Evolutionary conservation across 1,140 invertebrate genomes (phyloP), one percentile per base, ranked within the genome.

Genomic region (Aricia agestis): DNA sequence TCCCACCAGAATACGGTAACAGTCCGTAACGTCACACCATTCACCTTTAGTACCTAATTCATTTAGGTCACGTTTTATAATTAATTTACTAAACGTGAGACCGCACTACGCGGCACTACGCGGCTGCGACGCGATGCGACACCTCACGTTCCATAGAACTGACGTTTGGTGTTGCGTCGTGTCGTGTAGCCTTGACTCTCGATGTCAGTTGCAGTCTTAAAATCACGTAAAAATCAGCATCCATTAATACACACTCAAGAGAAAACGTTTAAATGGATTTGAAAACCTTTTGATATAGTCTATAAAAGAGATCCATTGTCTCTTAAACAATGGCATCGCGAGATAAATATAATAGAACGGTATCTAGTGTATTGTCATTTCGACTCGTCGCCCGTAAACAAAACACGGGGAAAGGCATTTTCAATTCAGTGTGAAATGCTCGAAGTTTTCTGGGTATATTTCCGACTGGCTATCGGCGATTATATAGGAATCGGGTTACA

Each of bases 381-480:
- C 45, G 45, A 15, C 45, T 52, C 45, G 45, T 13, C 45, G 45
- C 45, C 45, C 45, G 45, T 52, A 52, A 52, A 52, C 45, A 52
- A 52, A 52, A 52, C 45, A 52, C 42, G 9, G 45, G 6, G 45
- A 52, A 52, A 52, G 45, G 45, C 45, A 52, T 52, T 52, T 52
- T 52, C 45, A 52, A 66, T 66, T 32, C 63, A n/a, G 63, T 32
- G 31, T 32, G 63, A 13, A 15, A 61, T 66, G 52, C 59, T 15
- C 18, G 13, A 18, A 61, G 31, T 18, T 32, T 31, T 36, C n/a
- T 32, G 32, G 17, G 66, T 72, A 59, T 61, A 58, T 58, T 41
- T 58, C 19, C 61, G 70, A 72, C 32, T 31, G 71, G 42, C 36
- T 72, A 72, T 68, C 58, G 25, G 58, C 36, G 71, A 65, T 72